phyloP scores from a whole-genome alignment of 2,113 vertebrate species.

The Patagioenas fasciata region DNA sequence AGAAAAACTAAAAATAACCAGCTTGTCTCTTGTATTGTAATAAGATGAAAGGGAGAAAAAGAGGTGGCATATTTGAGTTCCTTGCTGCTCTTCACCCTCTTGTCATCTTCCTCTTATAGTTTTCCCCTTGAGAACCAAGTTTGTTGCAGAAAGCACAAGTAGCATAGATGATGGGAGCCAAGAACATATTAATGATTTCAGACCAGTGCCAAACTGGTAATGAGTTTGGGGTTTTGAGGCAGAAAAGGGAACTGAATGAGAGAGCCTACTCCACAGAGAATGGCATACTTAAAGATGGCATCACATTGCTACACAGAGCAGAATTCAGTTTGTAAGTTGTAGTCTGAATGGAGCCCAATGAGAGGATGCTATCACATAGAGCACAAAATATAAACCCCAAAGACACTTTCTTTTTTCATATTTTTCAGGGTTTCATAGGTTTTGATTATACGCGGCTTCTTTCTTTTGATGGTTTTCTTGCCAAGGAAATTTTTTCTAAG shows the following conservation, averaged over 20 bases:
- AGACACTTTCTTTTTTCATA: not conserved
- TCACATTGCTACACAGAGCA: not conserved
- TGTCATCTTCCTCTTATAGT: not conserved
- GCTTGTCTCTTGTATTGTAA: not conserved
- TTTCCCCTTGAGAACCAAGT: not conserved
- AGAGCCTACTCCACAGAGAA: not conserved
- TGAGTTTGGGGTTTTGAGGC: slow-evolving; percentile 23
- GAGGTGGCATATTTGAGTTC: not conserved
- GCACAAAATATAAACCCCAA: not conserved
- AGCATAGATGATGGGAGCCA: not conserved
- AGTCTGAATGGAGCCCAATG: not conserved
- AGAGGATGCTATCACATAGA: not conserved
- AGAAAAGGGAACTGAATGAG: not conserved
- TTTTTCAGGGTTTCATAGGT: not conserved
- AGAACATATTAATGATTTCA: slow-evolving; percentile 32
- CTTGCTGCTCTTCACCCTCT: not conserved
- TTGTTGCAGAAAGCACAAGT: slow-evolving; percentile 34
- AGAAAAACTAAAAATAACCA: slow-evolving; percentile 61
- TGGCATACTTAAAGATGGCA: not conserved
- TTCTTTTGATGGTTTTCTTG: not conserved
- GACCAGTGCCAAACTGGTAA: not conserved
- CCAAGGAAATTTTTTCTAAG: not conserved
- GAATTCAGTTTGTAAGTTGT: not conserved
- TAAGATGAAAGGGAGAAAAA: slow-evolving; percentile 24
- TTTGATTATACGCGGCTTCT: not conserved